Base-by-base conservation (phyloP, 2,888 invertebrate species). In the Apoda limacodes region DNA sequence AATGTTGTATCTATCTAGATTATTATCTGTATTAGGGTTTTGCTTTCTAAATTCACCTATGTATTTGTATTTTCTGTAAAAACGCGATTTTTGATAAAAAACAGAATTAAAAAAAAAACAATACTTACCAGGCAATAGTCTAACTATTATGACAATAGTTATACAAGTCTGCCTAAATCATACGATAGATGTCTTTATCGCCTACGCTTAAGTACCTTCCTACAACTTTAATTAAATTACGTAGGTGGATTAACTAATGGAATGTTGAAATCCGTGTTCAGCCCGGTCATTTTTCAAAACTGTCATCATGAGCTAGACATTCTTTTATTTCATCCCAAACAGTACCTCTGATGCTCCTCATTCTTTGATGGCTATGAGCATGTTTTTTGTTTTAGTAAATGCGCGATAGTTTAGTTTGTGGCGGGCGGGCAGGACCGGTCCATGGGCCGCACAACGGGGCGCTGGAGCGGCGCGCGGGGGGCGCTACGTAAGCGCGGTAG, bases 401-500 rank as follows among this genome's bases (percentile, higher is more conserved):
- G 71, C 59, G 70, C 71, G 69, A 74, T 74, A 74, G 71, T 71
- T 68, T 69, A 65, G 72, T 70, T 71, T 68, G 74, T 65, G 60
- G 65, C 71, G 67, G 74, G 66, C 60, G 65, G 67, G 59, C 60
- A 52, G 63, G 65, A 67, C 67, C 67, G 67, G 66, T 66, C 60
- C 60, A 50, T n/a, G n/a, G n/a, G n/a, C n/a, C n/a, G n/a, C 41
- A 35, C 38, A 52, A 42, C 53, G 42, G 51, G 48, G 37, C 35
- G 42, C 39, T 38, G 36, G 42, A 37, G 45, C 43, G 48, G 46
- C 45, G 40, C 48, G 48, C 44, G 51, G 55, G 56, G 63, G 75
- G 72, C 71, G 76, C 78, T 78, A 80, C 80, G 80, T 80, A 80
- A 80, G 76, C 78, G 78, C 78, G 76, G 80, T 78, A 78, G 80